These are phyloP conservation scores for Festucalex cinctus DNA, from an alignment of 2,113 vertebrate genomes.

Conservation along the genomic window DNA sequence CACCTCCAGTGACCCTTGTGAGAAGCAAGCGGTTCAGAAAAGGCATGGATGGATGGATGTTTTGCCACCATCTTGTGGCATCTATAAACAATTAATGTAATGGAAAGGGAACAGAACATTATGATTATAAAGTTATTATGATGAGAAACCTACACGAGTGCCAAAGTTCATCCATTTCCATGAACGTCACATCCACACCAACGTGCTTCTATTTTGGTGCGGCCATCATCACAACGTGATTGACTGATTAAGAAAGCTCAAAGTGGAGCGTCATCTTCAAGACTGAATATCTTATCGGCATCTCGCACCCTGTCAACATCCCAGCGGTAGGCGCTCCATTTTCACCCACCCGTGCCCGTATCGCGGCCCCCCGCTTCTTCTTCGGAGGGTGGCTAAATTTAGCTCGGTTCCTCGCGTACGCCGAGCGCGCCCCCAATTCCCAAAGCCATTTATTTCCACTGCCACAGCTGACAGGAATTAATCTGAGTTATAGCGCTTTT, in stretches of 20 bases:
- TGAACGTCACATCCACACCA: not conserved
- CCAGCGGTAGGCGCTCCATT: not conserved
- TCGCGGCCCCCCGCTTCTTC: conserved; percentile 3
- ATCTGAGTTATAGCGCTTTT: conserved; percentile 61
- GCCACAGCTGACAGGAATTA: conserved; percentile 65
- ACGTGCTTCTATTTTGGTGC: not conserved
- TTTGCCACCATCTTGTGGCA: too few species aligned
- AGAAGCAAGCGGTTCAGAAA: too few species aligned
- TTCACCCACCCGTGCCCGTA: not conserved
- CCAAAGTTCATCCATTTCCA: not conserved
- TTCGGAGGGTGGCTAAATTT: conserved; percentile 63
- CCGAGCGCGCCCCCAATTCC: conserved; percentile 70
- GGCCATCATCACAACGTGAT: not conserved
- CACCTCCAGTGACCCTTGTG: too few species aligned
- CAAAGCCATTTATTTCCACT: conserved; percentile 75
- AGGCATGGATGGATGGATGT: too few species aligned
- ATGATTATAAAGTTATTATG: too few species aligned
- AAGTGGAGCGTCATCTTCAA: not conserved
- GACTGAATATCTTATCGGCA: not conserved
- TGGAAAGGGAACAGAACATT: too few species aligned
- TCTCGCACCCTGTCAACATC: not conserved
- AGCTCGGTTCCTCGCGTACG: conserved; percentile 57
- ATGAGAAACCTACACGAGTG: too few species aligned
- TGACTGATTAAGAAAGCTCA: not conserved
- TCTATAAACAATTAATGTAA: too few species aligned